Percentiles rank a stretch among this genome's conserved stretches.
phyloP scores from a whole-genome alignment of 2,888 invertebrate genomes.

The Eucriotettix oculatus region DNA sequence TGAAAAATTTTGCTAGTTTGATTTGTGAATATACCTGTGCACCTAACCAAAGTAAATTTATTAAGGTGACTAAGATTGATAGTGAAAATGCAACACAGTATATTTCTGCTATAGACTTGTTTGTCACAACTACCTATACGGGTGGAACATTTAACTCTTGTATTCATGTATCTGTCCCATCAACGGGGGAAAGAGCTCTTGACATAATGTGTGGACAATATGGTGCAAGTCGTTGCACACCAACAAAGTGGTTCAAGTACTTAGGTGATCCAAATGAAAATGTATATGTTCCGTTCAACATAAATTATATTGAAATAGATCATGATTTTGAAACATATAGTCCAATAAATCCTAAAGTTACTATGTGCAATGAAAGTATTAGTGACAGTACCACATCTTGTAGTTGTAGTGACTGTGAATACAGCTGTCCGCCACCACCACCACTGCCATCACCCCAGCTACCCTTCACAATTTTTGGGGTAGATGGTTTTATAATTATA shows the following conservation, averaged over 20 bases:
- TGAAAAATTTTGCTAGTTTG: background rate
- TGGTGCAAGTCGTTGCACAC: slow-evolving; percentile 52
- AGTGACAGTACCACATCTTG: slow-evolving; percentile 48
- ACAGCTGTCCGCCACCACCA: slow-evolving; percentile 36
- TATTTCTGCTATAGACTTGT: slow-evolving; percentile 45
- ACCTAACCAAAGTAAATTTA: background rate
- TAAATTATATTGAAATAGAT: slow-evolving; percentile 42
- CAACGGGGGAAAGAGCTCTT: slow-evolving; percentile 56
- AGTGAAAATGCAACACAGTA: slow-evolving; percentile 22
- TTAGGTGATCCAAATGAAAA: slow-evolving; percentile 45
- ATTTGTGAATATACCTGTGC: background rate
- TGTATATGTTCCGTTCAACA: slow-evolving; percentile 54
- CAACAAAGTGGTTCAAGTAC: slow-evolving; percentile 29
- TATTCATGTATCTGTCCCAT: slow-evolving; percentile 62
- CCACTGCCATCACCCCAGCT: background rate
- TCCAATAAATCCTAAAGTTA: slow-evolving; percentile 40
- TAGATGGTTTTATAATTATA: background rate
- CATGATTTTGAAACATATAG: slow-evolving; percentile 29
- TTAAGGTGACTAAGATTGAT: background rate
- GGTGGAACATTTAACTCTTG: slow-evolving; percentile 68
- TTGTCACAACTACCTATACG: slow-evolving; percentile 51
- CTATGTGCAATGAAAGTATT: slow-evolving; percentile 46
- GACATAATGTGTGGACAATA: slow-evolving; percentile 69
- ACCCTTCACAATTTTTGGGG: background rate
- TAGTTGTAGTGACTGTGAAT: slow-evolving; percentile 59